phyloP scores from a whole-genome alignment of 2,797 vertebrate genomes.

The Chelonia mydas region DNA sequence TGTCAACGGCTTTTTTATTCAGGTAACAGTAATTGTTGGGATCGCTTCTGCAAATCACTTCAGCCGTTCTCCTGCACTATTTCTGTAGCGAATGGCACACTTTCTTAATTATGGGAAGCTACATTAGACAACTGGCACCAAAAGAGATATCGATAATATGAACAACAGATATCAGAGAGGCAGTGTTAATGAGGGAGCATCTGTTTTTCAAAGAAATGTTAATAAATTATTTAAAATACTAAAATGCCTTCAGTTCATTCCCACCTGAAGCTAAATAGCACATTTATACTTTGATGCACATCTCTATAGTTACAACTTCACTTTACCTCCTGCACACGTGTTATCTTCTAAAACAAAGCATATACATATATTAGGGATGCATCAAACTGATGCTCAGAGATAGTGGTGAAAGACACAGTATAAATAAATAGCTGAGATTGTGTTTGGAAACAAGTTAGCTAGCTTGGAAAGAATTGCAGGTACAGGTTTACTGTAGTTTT shows the following conservation, averaged over 20 bases:
- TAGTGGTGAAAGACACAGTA: not conserved
- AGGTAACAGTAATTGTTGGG: not conserved
- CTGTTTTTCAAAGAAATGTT: conserved; percentile 51
- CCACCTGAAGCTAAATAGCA: conserved; percentile 33
- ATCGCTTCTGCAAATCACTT: not conserved
- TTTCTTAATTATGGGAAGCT: conserved; percentile 29
- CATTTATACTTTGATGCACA: not conserved
- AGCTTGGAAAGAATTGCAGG: not conserved
- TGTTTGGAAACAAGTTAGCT: not conserved
- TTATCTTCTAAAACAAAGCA: conserved; percentile 19
- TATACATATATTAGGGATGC: not conserved
- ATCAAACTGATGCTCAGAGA: not conserved
- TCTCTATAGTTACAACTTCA: not conserved
- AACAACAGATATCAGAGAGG: conserved; percentile 28
- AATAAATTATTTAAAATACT: conserved; percentile 68
- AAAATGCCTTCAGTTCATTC: conserved; percentile 51
- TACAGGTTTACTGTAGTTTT: not conserved
- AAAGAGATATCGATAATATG: conserved; percentile 18
- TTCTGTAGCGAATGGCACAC: not conserved
- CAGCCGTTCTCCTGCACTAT: not conserved
- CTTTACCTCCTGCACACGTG: not conserved
- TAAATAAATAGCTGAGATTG: not conserved
- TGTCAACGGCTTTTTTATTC: not conserved
- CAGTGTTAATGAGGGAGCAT: conserved; percentile 59
- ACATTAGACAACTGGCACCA: conserved; percentile 31